A percentile compares a stretch with the other conserved stretches of the same genome.
Evolutionary conservation across 2,113 vertebrate genomes (phyloP).

Genomic region (Ailuropoda melanoleuca): DNA sequence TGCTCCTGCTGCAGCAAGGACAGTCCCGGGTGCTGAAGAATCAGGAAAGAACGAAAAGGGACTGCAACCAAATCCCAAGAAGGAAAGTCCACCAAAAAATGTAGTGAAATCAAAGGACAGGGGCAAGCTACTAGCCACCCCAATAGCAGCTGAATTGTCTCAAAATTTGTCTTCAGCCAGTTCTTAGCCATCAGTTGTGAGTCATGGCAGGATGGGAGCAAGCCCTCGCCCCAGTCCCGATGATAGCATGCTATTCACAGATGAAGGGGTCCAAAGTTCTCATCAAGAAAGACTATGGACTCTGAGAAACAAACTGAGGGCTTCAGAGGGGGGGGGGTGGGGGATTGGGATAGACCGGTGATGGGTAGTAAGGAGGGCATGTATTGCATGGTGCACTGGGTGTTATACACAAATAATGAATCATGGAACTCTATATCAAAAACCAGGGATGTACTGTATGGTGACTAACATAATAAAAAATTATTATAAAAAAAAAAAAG

Average conservation of each 20-base stretch:
- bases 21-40: background rate
- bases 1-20: background rate
- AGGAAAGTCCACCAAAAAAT: background rate
- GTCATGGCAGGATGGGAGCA: conserved; percentile 50
- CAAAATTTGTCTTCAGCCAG: conserved; percentile 70
- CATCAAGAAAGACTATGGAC: conserved; percentile 80
- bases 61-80: background rate
- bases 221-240: background rate
- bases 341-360: no score
- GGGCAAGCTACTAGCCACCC: conserved; percentile 71
- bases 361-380: no score
- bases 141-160: conserved; percentile 66
- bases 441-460: no score
- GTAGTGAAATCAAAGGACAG: conserved; percentile 79
- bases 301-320: no score
- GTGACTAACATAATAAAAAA: no score
- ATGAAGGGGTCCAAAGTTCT: conserved; percentile 62
- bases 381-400: no score
- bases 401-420: no score
- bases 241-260: conserved; percentile 50
- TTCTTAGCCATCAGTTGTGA: conserved; percentile 61
- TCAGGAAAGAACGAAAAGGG: background rate
- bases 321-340: no score
- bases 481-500: conserved; percentile 78
- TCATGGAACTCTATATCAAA: no score